Evolutionary conservation across 1,140 invertebrate genomes (phyloP).

Genomic region (Sesamia nonagrioides): DNA sequence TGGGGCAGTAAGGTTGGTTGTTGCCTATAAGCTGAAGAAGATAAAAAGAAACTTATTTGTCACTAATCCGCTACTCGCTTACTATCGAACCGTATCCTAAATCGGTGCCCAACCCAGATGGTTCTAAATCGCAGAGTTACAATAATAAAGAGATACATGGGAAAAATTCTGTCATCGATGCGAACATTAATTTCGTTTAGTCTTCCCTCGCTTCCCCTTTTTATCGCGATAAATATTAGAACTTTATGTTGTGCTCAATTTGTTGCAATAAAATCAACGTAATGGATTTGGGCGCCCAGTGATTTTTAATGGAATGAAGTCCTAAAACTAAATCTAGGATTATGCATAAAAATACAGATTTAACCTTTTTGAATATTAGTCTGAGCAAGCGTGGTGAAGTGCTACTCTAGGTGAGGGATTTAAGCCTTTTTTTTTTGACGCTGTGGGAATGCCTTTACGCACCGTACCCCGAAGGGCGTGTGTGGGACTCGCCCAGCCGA

Average conservation of each 20-base stretch:
- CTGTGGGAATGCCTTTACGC: no score
- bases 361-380: no score
- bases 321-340: background rate
- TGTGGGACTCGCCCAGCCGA: no score
- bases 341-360: background rate
- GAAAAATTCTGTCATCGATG: slow-evolving; percentile 13
- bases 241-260: slow-evolving; percentile 33
- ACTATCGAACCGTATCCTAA: background rate
- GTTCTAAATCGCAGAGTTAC: slow-evolving; percentile 20
- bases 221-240: slow-evolving; percentile 19
- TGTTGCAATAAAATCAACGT: slow-evolving; percentile 21
- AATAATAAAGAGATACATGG: slow-evolving; percentile 23
- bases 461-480: no score
- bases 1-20: no score
- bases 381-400: no score
- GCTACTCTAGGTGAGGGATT: no score
- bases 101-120: background rate
- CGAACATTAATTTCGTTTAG: slow-evolving; percentile 19
- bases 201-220: slow-evolving; percentile 9
- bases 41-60: no score
- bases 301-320: background rate
- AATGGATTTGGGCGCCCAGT: slow-evolving; percentile 12
- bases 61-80: background rate
- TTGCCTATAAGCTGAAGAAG: no score
- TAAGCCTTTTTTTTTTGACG: no score